Conservation (phyloP, 2,888 invertebrate genomes). For the Agriopis aurantiaria region DNA sequence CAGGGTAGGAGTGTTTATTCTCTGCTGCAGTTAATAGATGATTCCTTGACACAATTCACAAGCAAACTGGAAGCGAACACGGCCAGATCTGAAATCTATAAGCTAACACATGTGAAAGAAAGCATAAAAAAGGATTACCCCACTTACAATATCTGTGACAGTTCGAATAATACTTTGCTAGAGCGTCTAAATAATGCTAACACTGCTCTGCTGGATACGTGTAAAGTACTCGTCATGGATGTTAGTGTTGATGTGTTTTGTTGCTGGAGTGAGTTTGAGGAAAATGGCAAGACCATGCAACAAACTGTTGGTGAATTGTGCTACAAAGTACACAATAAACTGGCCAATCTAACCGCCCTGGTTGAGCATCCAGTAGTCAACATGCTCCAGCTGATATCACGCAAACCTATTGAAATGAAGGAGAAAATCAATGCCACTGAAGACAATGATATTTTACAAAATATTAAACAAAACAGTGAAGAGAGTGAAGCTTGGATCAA, state of each 20-base stretch:
- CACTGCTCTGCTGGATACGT: conserved; percentile 63
- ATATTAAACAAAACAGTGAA: conserved; percentile 58
- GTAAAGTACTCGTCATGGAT: conserved; percentile 71
- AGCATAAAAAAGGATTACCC: conserved; percentile 48
- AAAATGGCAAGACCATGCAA: conserved; percentile 70
- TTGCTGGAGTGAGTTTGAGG: conserved; percentile 79
- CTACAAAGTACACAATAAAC: conserved; percentile 60
- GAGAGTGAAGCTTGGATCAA: conserved; percentile 66
- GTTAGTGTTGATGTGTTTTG: conserved; percentile 78
- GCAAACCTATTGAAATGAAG: conserved; percentile 66
- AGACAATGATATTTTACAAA: conserved; percentile 59
- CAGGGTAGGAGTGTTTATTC: conserved; percentile 65
- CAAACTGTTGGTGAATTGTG: conserved; percentile 72
- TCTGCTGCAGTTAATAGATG: conserved; percentile 56
- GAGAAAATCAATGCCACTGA: conserved; percentile 67
- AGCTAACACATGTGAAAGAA: conserved; percentile 61
- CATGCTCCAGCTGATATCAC: conserved; percentile 72
- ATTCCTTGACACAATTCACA: conserved; percentile 61
- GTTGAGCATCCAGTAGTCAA: conserved; percentile 67
- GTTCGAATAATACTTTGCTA: conserved; percentile 54
- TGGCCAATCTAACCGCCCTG: conserved; percentile 53
- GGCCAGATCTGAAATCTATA: conserved; percentile 59
- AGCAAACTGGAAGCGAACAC: conserved; percentile 54
- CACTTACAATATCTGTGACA: conserved; percentile 56
- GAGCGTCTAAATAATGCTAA: conserved; percentile 67